Percentiles rank a stretch among this genome's conserved stretches.
Conservation (phyloP, 2,888 invertebrate genomes). For the Lepidochitona cinerea region DNA sequence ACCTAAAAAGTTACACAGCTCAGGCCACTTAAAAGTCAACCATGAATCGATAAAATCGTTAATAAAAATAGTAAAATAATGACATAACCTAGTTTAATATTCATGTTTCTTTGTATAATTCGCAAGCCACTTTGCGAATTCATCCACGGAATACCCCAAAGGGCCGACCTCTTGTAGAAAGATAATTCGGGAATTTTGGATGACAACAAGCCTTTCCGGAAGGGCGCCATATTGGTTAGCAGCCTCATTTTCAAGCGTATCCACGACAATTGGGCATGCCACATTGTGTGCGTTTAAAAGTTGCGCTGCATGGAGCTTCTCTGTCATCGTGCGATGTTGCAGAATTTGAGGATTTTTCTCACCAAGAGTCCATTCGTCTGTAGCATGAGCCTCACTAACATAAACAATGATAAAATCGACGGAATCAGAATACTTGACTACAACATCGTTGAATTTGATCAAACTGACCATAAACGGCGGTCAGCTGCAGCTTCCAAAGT, state of each 20-base stretch:
- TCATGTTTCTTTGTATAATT: too few species aligned
- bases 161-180: background rate
- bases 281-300: background rate
- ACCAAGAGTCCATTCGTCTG: background rate
- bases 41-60: too few species aligned
- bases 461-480: background rate
- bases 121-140: background rate
- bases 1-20: too few species aligned
- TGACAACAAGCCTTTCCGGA: background rate
- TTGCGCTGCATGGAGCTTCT: background rate
- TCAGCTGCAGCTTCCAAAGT: slow-evolving; percentile 3
- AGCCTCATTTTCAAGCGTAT: background rate
- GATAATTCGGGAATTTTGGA: background rate
- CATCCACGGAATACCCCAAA: background rate
- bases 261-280: background rate
- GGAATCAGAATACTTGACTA: background rate
- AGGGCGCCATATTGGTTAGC: background rate
- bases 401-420: background rate
- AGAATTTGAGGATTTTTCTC: background rate
- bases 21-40: too few species aligned
- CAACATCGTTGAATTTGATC: background rate
- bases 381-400: background rate
- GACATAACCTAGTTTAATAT: too few species aligned
- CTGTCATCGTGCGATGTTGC: background rate
- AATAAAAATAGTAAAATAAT: too few species aligned